phyloP scores from a whole-genome alignment of 2,113 vertebrate genomes.

The Caloenas nicobarica region DNA sequence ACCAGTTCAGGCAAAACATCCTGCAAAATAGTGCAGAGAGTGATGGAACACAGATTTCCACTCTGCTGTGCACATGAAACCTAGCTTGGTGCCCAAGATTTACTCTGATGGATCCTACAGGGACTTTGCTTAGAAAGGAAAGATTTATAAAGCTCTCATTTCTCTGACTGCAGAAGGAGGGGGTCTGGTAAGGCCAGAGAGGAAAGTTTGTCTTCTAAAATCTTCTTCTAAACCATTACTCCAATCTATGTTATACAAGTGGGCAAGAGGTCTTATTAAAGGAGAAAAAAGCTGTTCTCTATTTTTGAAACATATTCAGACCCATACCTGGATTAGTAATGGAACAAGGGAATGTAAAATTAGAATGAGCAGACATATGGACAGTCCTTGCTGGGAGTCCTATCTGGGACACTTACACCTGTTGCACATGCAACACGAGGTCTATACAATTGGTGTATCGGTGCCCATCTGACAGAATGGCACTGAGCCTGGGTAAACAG shows the following conservation, averaged over 20 bases:
- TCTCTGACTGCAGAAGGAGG: background rate
- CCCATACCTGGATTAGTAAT: slow-evolving; percentile 3
- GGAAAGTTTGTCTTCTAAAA: background rate
- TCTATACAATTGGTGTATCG: background rate
- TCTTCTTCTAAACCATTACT: background rate
- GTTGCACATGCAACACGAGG: background rate
- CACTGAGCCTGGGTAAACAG: slow-evolving; percentile 32
- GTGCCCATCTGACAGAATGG: slow-evolving; percentile 54
- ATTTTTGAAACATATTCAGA: slow-evolving; percentile 4
- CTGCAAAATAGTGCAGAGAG: background rate
- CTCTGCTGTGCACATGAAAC: background rate
- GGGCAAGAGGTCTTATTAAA: background rate
- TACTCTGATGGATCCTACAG: background rate
- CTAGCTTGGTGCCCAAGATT: background rate
- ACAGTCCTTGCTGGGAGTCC: slow-evolving; percentile 36
- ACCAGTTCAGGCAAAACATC: background rate
- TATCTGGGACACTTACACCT: slow-evolving; percentile 42
- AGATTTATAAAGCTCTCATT: background rate
- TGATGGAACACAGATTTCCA: slow-evolving; percentile 29
- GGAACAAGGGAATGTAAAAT: slow-evolving; percentile 29
- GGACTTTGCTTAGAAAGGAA: background rate
- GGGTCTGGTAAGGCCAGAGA: background rate
- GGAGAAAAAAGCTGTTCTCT: background rate
- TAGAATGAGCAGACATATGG: slow-evolving; percentile 43
- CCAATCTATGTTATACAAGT: background rate